phyloP scores from a whole-genome alignment of 1,140 invertebrate genomes.

The Diachasma alloeum region DNA sequence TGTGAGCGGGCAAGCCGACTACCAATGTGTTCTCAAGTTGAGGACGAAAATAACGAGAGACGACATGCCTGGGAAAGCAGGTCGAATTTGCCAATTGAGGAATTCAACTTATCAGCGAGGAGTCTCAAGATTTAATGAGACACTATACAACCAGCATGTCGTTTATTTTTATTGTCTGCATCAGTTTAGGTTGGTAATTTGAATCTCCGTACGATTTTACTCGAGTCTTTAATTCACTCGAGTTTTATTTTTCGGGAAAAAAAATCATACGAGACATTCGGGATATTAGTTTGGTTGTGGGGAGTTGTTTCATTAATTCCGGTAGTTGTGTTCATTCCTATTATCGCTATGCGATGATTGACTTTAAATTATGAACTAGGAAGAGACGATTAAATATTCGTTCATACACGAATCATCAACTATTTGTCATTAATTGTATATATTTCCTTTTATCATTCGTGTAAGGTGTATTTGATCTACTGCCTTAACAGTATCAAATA shows the following conservation, averaged over 20 bases:
- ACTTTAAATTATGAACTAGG: neutral
- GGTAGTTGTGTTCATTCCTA: neutral
- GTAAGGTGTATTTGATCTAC: neutral
- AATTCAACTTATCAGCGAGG: conserved; percentile 53
- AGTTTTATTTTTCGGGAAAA: neutral
- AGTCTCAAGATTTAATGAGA: conserved; percentile 30
- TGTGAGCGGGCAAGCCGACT: conserved; percentile 73
- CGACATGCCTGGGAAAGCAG: conserved; percentile 46
- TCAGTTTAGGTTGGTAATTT: neutral
- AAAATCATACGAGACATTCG: conserved; percentile 36
- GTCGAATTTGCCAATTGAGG: conserved; percentile 55
- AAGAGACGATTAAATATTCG: neutral
- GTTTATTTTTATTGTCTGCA: neutral
- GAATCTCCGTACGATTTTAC: conserved; percentile 40
- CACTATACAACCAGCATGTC: neutral
- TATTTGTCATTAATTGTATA: neutral
- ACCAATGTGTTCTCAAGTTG: conserved; percentile 64
- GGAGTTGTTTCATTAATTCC: conserved; percentile 8
- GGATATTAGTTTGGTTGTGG: conserved; percentile 28
- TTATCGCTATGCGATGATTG: neutral
- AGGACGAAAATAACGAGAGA: conserved; percentile 38
- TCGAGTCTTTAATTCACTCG: neutral
- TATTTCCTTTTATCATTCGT: neutral
- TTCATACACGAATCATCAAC: neutral
- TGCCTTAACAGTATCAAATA: neutral